Evolutionary conservation across 1,140 invertebrate species (phyloP), one percentile per base, ranked within the genome.

Genomic region (Cotesia typhae): DNA sequence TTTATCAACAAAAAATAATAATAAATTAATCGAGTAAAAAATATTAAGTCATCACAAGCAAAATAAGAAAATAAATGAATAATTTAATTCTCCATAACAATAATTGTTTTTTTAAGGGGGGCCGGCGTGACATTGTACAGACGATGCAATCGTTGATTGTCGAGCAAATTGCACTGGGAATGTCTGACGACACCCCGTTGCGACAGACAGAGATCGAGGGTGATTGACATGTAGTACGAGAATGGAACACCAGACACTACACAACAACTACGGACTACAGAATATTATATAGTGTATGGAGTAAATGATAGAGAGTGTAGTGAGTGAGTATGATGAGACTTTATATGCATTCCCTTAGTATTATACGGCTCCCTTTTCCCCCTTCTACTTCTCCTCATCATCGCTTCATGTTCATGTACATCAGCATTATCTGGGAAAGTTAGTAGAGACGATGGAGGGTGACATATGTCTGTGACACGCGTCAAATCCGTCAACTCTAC

Each of bases 391-490:
- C 35, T 47, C 41, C 68, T 38, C 61, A 10, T 7, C 12, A 37
- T 70, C 14, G 61, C 37, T 68, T 57, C n/a, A 37, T 52, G 52
- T 60, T 61, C 37, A 63, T 52, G 20, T 28, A 41, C n/a, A 37
- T 41, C 41, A 47, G 41, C 5, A 47, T 47, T 47, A 47, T 47
- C 41, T 10, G 10, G 41, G 41, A 47, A 47, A 47, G 41, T 47
- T 47, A 47, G 41, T 47, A 1, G 5, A 47, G 41, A 47, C 41
- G 51, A n/a, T 4, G 12, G n/a, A 57, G 70, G 73, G 67, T 71
- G 78, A 76, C 78, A 80, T 72, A 74, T 80, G 78, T 70, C 59
- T 74, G 67, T 76, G 77, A 77, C 77, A 75, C 73, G 47, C 76
- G 77, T 78, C 75, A 77, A 72, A 69, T 38, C 9, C 37, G 71